phyloP scores from a whole-genome alignment of 2,797 vertebrate genomes.

The Anguilla obscura region DNA sequence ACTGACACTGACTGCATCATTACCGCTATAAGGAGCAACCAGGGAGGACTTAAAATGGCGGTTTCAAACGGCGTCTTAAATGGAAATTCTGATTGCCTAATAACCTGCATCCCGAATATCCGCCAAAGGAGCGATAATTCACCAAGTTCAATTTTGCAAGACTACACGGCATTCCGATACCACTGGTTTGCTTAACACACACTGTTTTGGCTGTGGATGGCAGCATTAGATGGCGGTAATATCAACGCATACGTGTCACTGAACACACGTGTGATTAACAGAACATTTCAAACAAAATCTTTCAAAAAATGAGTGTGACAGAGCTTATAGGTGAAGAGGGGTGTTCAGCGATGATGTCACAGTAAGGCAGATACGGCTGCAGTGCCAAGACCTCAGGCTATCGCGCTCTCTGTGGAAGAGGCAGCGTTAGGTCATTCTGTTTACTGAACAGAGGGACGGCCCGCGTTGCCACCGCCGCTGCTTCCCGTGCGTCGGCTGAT shows the following conservation, averaged over 20 bases:
- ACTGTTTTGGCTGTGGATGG: background rate
- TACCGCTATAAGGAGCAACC: background rate
- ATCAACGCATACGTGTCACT: background rate
- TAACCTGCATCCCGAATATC: background rate
- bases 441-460: background rate
- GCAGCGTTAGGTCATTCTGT: background rate
- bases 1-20: background rate
- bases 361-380: background rate
- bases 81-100: background rate
- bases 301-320: background rate
- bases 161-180: background rate
- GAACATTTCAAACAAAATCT: background rate
- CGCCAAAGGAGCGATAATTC: background rate
- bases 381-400: background rate
- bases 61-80: background rate
- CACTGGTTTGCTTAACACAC: background rate
- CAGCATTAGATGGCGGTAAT: background rate
- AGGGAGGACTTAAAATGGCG: background rate
- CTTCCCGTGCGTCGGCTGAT: background rate
- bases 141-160: background rate
- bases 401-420: background rate
- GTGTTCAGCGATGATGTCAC: background rate
- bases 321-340: no score
- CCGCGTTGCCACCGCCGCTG: background rate
- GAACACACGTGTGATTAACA: background rate